Conservation (phyloP, 2,113 vertebrate genomes). For the Ardeotis arabs region DNA sequence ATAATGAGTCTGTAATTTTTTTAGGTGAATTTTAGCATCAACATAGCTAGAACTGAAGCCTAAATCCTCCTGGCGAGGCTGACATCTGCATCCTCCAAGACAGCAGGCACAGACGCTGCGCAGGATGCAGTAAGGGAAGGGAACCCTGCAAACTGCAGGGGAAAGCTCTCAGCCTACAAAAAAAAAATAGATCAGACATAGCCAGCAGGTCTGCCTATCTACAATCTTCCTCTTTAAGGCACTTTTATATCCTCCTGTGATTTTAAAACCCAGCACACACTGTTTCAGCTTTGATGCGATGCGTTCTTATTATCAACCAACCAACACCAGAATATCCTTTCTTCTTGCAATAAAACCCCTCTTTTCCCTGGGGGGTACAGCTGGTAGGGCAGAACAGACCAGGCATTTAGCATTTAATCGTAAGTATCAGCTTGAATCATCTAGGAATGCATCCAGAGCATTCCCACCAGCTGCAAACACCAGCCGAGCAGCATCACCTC, state of each 20-base stretch:
- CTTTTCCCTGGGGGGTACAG: constrained; percentile 1
- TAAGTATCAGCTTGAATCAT: constrained; percentile 44
- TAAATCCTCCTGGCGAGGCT: neutral
- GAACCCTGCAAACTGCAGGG: neutral
- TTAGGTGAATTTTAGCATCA: neutral
- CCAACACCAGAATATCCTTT: neutral
- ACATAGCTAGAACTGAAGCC: neutral
- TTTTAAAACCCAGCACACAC: constrained; percentile 21
- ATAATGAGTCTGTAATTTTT: neutral
- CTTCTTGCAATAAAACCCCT: neutral
- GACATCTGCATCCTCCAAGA: neutral
- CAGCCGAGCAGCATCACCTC: neutral
- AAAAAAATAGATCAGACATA: neutral
- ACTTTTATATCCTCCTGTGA: neutral
- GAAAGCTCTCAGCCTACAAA: neutral
- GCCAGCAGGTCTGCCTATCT: neutral
- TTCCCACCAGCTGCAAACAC: neutral
- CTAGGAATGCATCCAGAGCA: neutral
- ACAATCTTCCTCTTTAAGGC: constrained; percentile 12
- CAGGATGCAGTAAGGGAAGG: neutral
- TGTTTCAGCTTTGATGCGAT: constrained; percentile 33
- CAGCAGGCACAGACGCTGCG: neutral
- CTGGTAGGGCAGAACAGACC: constrained; percentile 17
- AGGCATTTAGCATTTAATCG: constrained; percentile 26
- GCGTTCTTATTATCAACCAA: neutral